These are phyloP conservation scores for Trinectes maculatus DNA, from an alignment of 2,113 vertebrate genomes.

Conservation along the genomic window DNA sequence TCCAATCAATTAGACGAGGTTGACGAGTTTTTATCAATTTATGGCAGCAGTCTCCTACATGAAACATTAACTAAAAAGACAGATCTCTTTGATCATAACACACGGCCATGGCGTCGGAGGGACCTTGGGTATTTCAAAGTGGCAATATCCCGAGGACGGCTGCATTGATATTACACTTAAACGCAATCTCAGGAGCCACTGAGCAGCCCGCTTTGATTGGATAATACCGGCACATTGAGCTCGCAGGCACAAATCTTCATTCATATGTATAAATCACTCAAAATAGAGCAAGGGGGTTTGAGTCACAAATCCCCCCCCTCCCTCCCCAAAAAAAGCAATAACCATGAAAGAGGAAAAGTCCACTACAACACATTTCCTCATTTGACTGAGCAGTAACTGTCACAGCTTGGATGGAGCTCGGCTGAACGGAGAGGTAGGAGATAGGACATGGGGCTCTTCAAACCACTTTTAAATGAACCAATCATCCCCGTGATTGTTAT, in stretches of 20 bases:
- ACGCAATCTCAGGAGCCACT: constrained; percentile 75
- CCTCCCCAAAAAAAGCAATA: constrained; percentile 77
- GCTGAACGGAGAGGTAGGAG: constrained; percentile 32
- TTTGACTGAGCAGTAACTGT: constrained; percentile 60
- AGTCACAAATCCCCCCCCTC: constrained; percentile 72
- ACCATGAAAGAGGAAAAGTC: constrained; percentile 68
- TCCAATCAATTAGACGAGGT: constrained; percentile 54
- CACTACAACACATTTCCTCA: constrained; percentile 69
- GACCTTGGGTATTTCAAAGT: constrained; percentile 60
- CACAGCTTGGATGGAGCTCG: constrained; percentile 34
- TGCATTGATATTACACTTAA: constrained; percentile 77
- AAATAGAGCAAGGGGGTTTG: constrained; percentile 75
- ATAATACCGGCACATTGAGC: constrained; percentile 74
- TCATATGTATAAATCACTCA: constrained; percentile 81
- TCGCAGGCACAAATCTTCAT: constrained; percentile 78
- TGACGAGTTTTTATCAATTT: constrained; percentile 51
- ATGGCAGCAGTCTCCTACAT: constrained; percentile 29
- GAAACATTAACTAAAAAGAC: constrained; percentile 52
- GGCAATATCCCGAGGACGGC: constrained; percentile 70
- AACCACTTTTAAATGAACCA: constrained; percentile 71
- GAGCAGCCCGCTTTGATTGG: constrained; percentile 76
- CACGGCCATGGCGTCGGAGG: constrained; percentile 33
- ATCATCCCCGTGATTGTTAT: constrained; percentile 71
- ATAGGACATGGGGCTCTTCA: constrained; percentile 57
- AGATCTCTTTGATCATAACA: constrained; percentile 51